A percentile compares a stretch with the other conserved stretches of the same genome.
Evolutionary conservation across 2,888 invertebrate genomes (phyloP).

Genomic region (Brachylomia viminalis): DNA sequence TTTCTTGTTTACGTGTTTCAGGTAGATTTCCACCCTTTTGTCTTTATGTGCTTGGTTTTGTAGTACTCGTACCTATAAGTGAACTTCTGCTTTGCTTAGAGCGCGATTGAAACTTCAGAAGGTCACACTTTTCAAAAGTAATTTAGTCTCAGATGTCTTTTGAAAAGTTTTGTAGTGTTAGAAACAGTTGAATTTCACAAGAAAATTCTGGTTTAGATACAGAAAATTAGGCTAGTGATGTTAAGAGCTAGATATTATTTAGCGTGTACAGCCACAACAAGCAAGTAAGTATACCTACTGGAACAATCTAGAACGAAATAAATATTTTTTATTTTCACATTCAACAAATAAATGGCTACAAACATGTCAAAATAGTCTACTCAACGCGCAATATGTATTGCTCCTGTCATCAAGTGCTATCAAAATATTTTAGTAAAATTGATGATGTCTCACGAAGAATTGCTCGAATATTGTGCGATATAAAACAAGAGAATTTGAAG

Average conservation of each 20-base stretch:
- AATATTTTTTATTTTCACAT: constrained; percentile 19
- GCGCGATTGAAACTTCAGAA: too few species aligned
- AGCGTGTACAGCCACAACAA: not conserved
- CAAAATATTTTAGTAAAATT: constrained; percentile 46
- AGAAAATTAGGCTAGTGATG: too few species aligned
- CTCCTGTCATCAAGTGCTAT: constrained; percentile 41
- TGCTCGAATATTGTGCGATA: constrained; percentile 68
- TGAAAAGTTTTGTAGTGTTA: not conserved
- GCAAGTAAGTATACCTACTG: not conserved
- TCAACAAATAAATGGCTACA: constrained; percentile 39
- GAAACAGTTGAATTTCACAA: too few species aligned
- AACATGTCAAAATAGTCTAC: constrained; percentile 33
- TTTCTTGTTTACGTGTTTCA: constrained; percentile 11
- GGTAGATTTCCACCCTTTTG: constrained; percentile 23
- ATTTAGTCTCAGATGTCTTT: not conserved
- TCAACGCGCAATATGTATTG: constrained; percentile 28
- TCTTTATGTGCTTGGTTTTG: not conserved
- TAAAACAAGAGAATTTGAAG: constrained; percentile 83
- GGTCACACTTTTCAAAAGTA: not conserved
- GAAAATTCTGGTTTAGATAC: not conserved
- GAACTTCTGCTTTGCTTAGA: not conserved
- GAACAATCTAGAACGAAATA: constrained; percentile 26
- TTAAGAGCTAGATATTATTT: not conserved
- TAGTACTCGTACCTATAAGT: not conserved
- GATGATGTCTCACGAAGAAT: constrained; percentile 47